Conservation (phyloP, 2,113 vertebrate species). For the Ophthalmolycus amberensis region DNA sequence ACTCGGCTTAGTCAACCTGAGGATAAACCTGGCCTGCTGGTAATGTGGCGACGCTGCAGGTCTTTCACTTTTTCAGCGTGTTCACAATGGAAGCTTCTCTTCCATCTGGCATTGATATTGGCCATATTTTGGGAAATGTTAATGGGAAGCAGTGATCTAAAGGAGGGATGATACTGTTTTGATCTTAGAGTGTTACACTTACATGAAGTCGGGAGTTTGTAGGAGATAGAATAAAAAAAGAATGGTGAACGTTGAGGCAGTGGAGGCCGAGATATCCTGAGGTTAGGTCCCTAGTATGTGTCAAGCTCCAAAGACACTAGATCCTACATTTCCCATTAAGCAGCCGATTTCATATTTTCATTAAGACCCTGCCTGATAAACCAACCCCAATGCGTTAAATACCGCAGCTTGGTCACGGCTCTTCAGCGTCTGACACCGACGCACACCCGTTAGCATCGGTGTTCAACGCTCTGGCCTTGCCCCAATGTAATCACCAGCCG, state of each 20-base stretch:
- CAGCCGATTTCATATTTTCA: background rate
- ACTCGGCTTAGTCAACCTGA: slow-evolving; percentile 13
- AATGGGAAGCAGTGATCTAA: background rate
- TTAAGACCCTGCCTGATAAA: background rate
- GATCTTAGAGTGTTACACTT: background rate
- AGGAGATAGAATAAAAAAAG: background rate
- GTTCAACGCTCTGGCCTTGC: background rate
- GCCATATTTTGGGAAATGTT: background rate
- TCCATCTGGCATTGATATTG: background rate
- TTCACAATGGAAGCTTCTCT: background rate
- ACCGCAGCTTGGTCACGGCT: too few species aligned
- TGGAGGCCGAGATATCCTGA: background rate
- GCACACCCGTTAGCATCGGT: too few species aligned
- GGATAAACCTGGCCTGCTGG: background rate
- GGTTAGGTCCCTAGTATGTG: background rate
- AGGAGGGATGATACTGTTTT: background rate
- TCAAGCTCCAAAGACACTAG: background rate
- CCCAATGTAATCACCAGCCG: background rate
- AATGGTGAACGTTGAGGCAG: background rate
- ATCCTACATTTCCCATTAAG: too few species aligned
- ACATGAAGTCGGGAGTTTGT: background rate
- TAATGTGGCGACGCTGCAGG: background rate
- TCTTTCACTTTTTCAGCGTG: background rate
- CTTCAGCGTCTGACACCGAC: too few species aligned
- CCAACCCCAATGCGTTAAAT: too few species aligned